Base-by-base conservation (phyloP, 2,797 vertebrate species). In the Lagodon rhomboides region DNA sequence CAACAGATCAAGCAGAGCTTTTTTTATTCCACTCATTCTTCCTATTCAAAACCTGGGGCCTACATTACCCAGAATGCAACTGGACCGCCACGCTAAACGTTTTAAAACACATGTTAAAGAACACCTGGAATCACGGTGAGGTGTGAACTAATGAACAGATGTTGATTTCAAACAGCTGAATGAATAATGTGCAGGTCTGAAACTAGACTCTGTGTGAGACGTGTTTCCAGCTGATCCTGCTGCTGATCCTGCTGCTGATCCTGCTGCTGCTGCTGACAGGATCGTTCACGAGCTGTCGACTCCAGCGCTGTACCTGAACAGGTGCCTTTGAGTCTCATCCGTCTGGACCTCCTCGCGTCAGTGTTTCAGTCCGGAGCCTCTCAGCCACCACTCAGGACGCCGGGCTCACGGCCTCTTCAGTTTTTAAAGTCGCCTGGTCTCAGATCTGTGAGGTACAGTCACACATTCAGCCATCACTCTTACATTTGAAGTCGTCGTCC, bases 291-390 rank as follows among this genome's bases (percentile, higher is more conserved):
- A 5, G 47, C 3, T 17, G 43, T 43, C 8, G 49, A 50, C 68
- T 71, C 60, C 71, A 43, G 54, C 54, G 54, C 50, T 56, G 77
- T 75, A 86, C 87, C 82, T 80, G 49, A 72, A 71, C 67, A 78
- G 85, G 80, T 84, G 86, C 87, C 80, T 88, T 82, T 2, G 50
- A 67, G 61, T 86, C 68, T 50, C 50, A 15, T 10, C 59, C 47
- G 12, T 65, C 67, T 25, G 12, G 18, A 47, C 38, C 16, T 70
- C 18, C 5, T 25, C 64, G 1, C 34, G 50, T 34, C 20, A 53
- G 22, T 55, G 49, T 70, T 44, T 63, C 47, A 51, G 5, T 46
- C 60, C 5, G 49, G 34, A 65, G 44, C 67, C 55, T 20, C 44
- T 46, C 58, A 58, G 43, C 65, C 30, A 60, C 62, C 58, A 62